Base-by-base conservation (phyloP, 2,888 invertebrate species). In the Isotomurus palustris region DNA sequence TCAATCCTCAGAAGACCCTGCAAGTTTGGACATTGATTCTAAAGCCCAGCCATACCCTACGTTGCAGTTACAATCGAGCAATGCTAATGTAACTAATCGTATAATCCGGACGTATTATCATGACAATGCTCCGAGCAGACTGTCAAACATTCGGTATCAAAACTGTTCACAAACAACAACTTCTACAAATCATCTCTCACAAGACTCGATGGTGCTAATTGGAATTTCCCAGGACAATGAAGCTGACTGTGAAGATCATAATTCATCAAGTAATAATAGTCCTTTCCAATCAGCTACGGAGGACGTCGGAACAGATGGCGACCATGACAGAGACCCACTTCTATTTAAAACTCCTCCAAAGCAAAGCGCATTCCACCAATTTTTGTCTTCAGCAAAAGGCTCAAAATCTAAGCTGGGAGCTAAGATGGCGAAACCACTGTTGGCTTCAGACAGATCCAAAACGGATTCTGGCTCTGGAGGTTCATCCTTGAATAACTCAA, bases 221-320 rank as follows among this genome's bases (percentile, higher is more conserved):
- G 62, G 58, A 32, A 55, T 62, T 17, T 58, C 62, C n/a, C 57
- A 58, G 21, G 35, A 57, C 25, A 53, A 58, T 17, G 49, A 43
- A 17, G 53, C 53, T 1, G 64, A 64, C 6, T 36, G 50, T 44
- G 67, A 69, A n/a, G 64, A 69, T 14, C 64, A 62, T 25, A 58
- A 57, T 10, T 65, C 68, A 4, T 64, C 65, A 22, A 49, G 49
- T 24, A 49, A 49, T 49, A 67, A 66, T 45, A 69, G 69, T 50
- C 69, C 69, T 8, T 69, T 69, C 41, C 69, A 69, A 14, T 69
- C 69, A 0, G 67, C 69, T 8, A 58, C 67, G 2, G 69, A 68
- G 29, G 69, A 69, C 19, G 59, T 66, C 50, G 65, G 60, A 3
- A 49, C 58, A 14, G 67, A 69, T 27, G 60, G 62, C 22, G 60